These are phyloP conservation scores for Podarcis siculus DNA, from an alignment of 2,797 vertebrate species.

Conservation along the genomic window DNA sequence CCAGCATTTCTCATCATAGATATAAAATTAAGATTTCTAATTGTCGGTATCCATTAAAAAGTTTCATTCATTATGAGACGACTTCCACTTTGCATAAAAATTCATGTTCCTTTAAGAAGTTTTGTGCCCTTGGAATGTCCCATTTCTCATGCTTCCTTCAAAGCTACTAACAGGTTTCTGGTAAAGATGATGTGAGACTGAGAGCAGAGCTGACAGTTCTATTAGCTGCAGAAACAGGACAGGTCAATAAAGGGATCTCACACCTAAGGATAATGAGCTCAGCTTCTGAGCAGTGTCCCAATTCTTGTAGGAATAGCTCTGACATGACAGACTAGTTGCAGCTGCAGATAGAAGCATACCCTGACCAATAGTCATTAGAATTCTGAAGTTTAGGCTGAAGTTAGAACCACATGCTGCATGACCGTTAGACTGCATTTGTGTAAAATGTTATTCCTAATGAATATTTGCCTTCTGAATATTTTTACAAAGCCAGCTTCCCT, in stretches of 20 bases:
- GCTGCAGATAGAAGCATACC: constrained; percentile 36
- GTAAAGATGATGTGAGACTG: constrained; percentile 53
- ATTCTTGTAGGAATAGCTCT: constrained; percentile 54
- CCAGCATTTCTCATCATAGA: not conserved
- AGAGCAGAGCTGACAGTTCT: constrained; percentile 70
- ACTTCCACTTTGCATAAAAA: constrained; percentile 27
- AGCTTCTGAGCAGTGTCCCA: constrained; percentile 58
- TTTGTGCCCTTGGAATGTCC: constrained; percentile 42
- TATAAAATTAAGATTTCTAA: not conserved
- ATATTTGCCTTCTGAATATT: not conserved
- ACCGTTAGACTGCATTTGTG: no score
- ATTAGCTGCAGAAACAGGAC: constrained; percentile 69
- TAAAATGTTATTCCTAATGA: not conserved
- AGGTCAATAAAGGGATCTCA: constrained; percentile 33
- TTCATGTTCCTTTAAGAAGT: constrained; percentile 41
- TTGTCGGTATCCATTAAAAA: constrained; percentile 7
- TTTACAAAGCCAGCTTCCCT: not conserved
- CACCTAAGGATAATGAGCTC: constrained; percentile 68
- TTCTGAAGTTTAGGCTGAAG: constrained; percentile 20
- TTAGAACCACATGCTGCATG: not conserved
- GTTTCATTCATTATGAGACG: not conserved
- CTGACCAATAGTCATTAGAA: constrained; percentile 41
- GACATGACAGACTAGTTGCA: constrained; percentile 34
- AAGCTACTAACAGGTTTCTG: constrained; percentile 52
- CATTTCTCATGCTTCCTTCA: constrained; percentile 54